These are phyloP conservation scores for Leistus spinibarbis DNA, from an alignment of 2,888 invertebrate species.

Conservation along the genomic window DNA sequence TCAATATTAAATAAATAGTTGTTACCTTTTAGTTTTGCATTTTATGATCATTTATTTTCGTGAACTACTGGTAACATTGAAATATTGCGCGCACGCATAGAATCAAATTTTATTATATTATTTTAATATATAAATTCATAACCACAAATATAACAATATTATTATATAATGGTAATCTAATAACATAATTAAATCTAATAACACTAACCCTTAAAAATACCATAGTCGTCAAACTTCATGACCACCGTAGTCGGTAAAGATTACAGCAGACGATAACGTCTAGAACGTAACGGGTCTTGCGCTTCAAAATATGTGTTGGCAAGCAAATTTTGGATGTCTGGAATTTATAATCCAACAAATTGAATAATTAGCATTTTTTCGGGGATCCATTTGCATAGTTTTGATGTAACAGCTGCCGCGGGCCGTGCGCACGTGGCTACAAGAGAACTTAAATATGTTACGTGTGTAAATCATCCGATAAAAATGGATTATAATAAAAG, in stretches of 20 bases:
- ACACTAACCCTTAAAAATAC: no score
- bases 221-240: no score
- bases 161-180: no score
- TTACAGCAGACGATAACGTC: not conserved
- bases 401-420: conserved; percentile 30
- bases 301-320: not conserved
- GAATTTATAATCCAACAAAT: conserved; percentile 44
- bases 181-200: no score
- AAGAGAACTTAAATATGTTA: conserved; percentile 8
- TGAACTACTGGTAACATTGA: no score
- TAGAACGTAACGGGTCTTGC: not conserved
- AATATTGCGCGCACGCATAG: no score
- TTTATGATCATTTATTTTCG: no score
- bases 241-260: not conserved
- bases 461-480: conserved; percentile 36
- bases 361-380: conserved; percentile 46
- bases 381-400: conserved; percentile 42
- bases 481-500: conserved; percentile 24
- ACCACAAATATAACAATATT: no score
- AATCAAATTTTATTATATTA: no score
- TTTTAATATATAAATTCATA: no score
- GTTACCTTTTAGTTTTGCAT: no score
- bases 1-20: no score
- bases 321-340: not conserved
- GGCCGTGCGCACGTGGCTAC: not conserved